These are phyloP conservation scores for Streptopelia turtur DNA, from an alignment of 2,797 vertebrate genomes.

Conservation along the genomic window DNA sequence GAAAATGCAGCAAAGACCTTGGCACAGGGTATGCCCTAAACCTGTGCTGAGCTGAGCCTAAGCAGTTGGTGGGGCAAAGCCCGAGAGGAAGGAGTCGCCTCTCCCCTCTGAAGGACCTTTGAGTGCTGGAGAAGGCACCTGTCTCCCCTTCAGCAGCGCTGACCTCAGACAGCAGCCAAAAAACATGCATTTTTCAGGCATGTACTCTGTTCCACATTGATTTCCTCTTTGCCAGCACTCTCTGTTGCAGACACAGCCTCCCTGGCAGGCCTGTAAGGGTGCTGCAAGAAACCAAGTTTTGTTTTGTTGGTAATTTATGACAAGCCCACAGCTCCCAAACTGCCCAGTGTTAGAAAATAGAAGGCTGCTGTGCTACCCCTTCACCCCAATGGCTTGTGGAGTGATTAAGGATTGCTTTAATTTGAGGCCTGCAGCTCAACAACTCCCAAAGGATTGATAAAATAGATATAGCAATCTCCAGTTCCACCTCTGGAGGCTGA, in stretches of 20 bases:
- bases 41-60: not conserved
- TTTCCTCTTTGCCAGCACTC: not conserved
- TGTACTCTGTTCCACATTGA: not conserved
- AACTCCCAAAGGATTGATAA: constrained; percentile 56
- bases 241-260: not conserved
- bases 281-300: not conserved
- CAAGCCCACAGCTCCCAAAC: constrained; percentile 23
- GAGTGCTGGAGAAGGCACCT: not conserved
- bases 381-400: not conserved
- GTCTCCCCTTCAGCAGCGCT: not conserved
- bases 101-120: not conserved
- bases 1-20: not conserved
- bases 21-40: not conserved
- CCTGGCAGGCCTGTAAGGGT: not conserved
- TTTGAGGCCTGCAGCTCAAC: constrained; percentile 35
- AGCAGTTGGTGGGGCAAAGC: not conserved
- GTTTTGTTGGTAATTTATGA: constrained; percentile 30
- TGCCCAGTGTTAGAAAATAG: not conserved
- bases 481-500: constrained; percentile 11
- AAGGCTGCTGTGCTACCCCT: not conserved
- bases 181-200: not conserved
- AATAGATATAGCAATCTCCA: constrained; percentile 47
- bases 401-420: constrained; percentile 56
- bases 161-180: not conserved
- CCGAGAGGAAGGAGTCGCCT: not conserved